These are phyloP conservation scores for Paradoxurus hermaphroditus DNA, from an alignment of 2,113 vertebrate genomes.

Conservation along the genomic window DNA sequence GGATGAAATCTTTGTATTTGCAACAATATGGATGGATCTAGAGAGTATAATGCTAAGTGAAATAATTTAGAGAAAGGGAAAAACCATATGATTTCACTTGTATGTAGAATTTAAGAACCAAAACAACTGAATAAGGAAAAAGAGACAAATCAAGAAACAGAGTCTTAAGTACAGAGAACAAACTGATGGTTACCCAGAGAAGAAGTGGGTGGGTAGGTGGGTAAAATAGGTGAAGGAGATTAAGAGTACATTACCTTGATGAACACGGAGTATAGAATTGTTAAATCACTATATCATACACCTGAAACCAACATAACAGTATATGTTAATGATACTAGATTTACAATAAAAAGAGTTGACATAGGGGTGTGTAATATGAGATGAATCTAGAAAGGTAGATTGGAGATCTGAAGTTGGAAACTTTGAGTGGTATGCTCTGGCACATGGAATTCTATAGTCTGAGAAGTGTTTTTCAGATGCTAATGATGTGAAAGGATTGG, in stretches of 20 bases:
- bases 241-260: not conserved
- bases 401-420: not conserved
- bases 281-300: not conserved
- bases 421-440: not conserved
- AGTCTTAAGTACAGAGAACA: not conserved
- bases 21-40: not conserved
- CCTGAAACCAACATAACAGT: not conserved
- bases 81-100: not conserved
- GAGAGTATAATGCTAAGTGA: not conserved
- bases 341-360: not conserved
- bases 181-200: not conserved
- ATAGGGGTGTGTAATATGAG: not conserved
- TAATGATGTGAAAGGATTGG: slow-evolving; percentile 6
- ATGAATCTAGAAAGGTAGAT: not conserved
- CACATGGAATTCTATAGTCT: not conserved
- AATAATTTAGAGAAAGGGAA: not conserved
- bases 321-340: not conserved
- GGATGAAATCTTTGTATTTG: not conserved
- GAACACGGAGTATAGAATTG: not conserved
- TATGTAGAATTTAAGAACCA: not conserved
- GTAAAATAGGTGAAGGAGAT: not conserved
- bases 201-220: not conserved
- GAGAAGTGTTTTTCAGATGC: not conserved
- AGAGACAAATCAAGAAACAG: not conserved
- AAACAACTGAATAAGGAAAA: not conserved